A percentile compares a stretch with the other conserved stretches of the same genome.
Evolutionary conservation across 2,113 vertebrate species (phyloP).

Genomic region (Marcusenius ussheri): DNA sequence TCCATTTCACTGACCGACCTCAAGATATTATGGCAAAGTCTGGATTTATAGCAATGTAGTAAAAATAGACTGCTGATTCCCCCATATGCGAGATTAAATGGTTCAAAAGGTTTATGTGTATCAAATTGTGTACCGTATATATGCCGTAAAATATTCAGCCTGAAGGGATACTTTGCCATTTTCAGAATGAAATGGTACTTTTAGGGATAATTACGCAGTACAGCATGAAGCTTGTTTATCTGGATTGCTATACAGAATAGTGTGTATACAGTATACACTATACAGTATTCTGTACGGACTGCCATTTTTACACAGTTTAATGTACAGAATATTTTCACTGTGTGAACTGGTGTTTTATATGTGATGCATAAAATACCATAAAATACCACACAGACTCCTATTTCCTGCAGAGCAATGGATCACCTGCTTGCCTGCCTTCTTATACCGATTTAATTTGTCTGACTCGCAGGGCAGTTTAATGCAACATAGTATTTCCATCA

Average conservation of each 20-base stretch:
- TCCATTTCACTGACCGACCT: neutral
- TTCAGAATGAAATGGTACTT: neutral
- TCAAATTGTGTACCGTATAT: neutral
- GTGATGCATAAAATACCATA: neutral
- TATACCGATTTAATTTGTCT: neutral
- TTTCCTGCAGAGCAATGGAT: neutral
- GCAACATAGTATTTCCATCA: neutral
- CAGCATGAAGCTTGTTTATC: neutral
- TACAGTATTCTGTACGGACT: neutral
- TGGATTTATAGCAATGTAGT: neutral
- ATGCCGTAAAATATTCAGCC: neutral
- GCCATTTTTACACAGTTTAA: neutral
- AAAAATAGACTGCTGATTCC: neutral
- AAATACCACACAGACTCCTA: too few relatives aligned
- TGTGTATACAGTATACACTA: neutral
- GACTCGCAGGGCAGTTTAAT: neutral
- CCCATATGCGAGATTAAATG: neutral
- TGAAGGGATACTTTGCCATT: neutral
- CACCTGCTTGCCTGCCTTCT: neutral
- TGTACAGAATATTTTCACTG: neutral
- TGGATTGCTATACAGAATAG: neutral
- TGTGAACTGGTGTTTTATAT: neutral
- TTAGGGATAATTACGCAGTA: neutral
- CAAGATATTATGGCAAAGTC: neutral
- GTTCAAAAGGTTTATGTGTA: neutral